Base-by-base conservation (phyloP, 1,140 invertebrate species). In the Leptonema lineaticorne region DNA sequence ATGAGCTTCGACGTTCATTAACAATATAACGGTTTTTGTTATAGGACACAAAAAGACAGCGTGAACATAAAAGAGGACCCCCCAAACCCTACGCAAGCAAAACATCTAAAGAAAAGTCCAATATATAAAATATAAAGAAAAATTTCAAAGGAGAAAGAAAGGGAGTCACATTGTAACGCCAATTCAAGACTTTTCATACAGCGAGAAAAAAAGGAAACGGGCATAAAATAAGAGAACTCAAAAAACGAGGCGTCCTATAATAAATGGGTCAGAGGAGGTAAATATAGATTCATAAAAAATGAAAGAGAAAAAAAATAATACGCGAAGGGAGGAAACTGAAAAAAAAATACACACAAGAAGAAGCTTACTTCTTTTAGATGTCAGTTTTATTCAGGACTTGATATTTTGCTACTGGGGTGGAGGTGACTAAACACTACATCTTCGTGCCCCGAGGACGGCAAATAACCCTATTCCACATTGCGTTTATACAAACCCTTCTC, bases 241-340 rank as follows among this genome's bases (percentile, higher is more conserved):
- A 11, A 11, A 8, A 20, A 48, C 46, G 22, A 48, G 22, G 46
- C 46, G 46, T 26, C 50, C 9, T 24, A 53, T 53, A 53, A 53
- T 53, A 53, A 53, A 53, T 53, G 50, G 50, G 50, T 53, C 50
- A 53, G 20, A 24, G 20, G 20, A 53, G 18, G 50, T 53, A 53
- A 53, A 53, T 53, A 53, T 4, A 48, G 11, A n/a, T n/a, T n/a
- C 37, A 16, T 41, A 16, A 41, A 41, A 41, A 41, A 41, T 14
- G 9, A 41, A 41, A 41, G 16, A 41, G 16, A 41, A 41, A n/a
- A n/a, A n/a, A n/a, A n/a, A n/a, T n/a, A 33, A 33, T 6, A 33
- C 29, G 29, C 11, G 29, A 16, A 45, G 37, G 37, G 16, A 45
- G 16, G 16, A 14, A 16, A 14, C 14, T n/a, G 14, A n/a, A n/a